Base-by-base conservation (phyloP, 2,113 vertebrate species). In the Halichoeres trimaculatus region DNA sequence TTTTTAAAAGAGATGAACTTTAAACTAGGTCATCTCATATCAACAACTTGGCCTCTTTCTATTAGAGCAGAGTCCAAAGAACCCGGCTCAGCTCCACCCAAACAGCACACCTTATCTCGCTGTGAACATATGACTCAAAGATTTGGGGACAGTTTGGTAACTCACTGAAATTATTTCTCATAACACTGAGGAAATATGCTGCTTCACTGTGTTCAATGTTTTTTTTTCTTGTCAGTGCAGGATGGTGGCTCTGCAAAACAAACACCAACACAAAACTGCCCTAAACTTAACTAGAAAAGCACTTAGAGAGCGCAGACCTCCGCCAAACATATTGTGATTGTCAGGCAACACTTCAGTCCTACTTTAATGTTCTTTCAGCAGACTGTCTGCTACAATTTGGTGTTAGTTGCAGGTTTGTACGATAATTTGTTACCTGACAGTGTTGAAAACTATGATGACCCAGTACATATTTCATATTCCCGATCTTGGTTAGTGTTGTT, bases 21-120 rank as follows among this genome's bases (percentile, higher is more conserved):
- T 78, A 78, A 87, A 85, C 72, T 67, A 61, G 78, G 74, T 84
- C 65, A 86, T 10, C 72, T 86, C 56, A 76, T 72, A 83, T 85
- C 64, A 83, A 59, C 62, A 36, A 45, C 74, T 48, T 35, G 66
- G 55, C 13, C 56, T 35, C 24, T 65, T 69, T 53, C 58, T 81
- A 57, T 83, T 71, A 47, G 64, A 74, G 63, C 77, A 80, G 75
- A 89, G 79, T 83, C 89, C 87, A 78, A 24, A 43, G 70, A 82
- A 83, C 76, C 68, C 9, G 68, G 56, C 36, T 52, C 14, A 54
- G 51, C 81, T 80, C 81, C 80, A 78, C 71, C 81, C 63, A 83
- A 81, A 85, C 74, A 45, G 13, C 45, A 71, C 54, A 73, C 53
- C 52, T 81, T 79, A 88, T 90, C 85, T 77, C 17, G 41, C 54